These are phyloP conservation scores for Desoria tigrina DNA, from an alignment of 2,888 invertebrate genomes.

Conservation along the genomic window DNA sequence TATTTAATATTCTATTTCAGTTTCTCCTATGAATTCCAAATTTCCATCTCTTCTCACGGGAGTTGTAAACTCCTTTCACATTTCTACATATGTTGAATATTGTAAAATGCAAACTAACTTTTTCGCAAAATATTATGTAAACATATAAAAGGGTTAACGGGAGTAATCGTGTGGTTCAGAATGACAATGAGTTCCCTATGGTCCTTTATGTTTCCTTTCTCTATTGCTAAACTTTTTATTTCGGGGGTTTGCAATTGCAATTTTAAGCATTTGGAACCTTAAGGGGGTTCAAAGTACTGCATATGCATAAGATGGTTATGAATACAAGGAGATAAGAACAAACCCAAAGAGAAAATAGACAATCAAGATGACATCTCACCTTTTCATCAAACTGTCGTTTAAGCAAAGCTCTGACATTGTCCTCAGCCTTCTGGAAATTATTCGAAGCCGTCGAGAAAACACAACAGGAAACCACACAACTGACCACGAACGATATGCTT, in stretches of 20 bases:
- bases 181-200: too few species aligned
- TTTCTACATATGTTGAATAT: not conserved
- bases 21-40: not conserved
- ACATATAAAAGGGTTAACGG: too few species aligned
- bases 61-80: not conserved
- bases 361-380: slow-evolving; percentile 31
- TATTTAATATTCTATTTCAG: slow-evolving; percentile 9
- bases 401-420: slow-evolving; percentile 48
- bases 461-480: slow-evolving; percentile 2
- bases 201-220: too few species aligned
- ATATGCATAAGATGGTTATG: too few species aligned
- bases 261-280: too few species aligned
- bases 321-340: too few species aligned
- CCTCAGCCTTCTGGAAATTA: slow-evolving; percentile 42
- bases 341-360: too few species aligned
- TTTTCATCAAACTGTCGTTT: slow-evolving; percentile 50
- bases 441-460: slow-evolving; percentile 18
- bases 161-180: too few species aligned
- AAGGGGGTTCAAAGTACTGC: too few species aligned
- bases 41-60: not conserved
- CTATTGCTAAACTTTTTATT: too few species aligned
- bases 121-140: not conserved
- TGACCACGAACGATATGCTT: slow-evolving; percentile 11
- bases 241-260: too few species aligned
- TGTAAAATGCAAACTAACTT: not conserved